phyloP scores from a whole-genome alignment of 35 echinoderm and acorn worm genomes.

The Apostichopus californicus region DNA sequence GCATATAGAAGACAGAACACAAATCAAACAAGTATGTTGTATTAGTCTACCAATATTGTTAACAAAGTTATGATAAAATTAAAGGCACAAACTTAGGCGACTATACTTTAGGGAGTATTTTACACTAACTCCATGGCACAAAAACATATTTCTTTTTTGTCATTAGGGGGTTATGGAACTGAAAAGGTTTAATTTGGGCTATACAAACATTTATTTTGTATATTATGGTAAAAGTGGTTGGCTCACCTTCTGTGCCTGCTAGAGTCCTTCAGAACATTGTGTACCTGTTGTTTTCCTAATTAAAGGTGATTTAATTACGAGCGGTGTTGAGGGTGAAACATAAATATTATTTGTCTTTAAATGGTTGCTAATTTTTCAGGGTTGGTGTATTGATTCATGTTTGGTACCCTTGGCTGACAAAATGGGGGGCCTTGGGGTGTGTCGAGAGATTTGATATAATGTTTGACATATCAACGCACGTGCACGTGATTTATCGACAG shows the following conservation, averaged over 20 bases:
- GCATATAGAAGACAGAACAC: background rate
- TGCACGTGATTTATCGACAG: no score
- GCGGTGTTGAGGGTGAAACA: slow-evolving; percentile 5
- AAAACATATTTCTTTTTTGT: no score
- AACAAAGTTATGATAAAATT: background rate
- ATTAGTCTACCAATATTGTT: background rate
- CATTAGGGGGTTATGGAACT: no score
- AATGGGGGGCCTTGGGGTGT: slow-evolving; percentile 1
- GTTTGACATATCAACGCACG: background rate
- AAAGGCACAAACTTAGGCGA: no score
- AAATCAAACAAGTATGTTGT: background rate
- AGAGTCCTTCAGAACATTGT: slow-evolving; percentile 9
- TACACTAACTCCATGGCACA: no score
- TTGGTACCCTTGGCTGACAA: background rate
- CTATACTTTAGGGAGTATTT: no score
- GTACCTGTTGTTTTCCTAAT: slow-evolving; percentile 13
- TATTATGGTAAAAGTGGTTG: no score
- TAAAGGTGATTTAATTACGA: slow-evolving; percentile 37
- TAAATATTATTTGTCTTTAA: slow-evolving; percentile 26
- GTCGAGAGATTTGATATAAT: slow-evolving; percentile 3
- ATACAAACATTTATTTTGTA: no score
- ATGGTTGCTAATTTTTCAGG: background rate
- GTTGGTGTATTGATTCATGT: background rate
- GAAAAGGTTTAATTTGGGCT: no score
- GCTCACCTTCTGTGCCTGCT: background rate